phyloP scores from a whole-genome alignment of 2,888 invertebrate genomes.

The Deroplatys truncata region DNA sequence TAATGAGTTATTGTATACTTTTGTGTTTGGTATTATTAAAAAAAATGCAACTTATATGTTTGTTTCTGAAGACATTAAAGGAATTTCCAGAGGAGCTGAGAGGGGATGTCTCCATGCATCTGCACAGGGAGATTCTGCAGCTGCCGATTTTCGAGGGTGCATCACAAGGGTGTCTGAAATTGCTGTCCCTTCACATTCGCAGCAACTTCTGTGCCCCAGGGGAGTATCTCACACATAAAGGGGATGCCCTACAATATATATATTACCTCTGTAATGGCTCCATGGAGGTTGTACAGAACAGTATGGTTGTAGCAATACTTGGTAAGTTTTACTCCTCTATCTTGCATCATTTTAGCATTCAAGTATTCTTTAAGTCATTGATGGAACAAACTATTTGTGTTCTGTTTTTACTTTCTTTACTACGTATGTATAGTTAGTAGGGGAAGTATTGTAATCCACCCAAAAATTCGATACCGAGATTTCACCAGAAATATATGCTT shows the following conservation, averaged over 20 bases:
- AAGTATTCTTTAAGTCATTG: too few species aligned
- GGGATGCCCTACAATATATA: conserved; percentile 88
- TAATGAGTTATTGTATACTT: too few species aligned
- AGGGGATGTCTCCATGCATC: conserved; percentile 93
- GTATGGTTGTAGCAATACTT: conserved; percentile 94
- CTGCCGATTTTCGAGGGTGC: conserved; percentile 92
- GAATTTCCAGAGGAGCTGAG: conserved; percentile 95
- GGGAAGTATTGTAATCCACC: too few species aligned
- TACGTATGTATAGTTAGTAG: too few species aligned
- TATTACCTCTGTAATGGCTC: conserved; percentile 96
- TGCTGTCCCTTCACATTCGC: conserved; percentile 86
- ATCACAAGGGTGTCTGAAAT: conserved; percentile 90
- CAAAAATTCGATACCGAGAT: too few species aligned
- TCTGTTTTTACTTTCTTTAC: too few species aligned
- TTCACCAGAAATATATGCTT: too few species aligned
- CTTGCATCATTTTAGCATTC: too few species aligned
- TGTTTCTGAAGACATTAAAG: conserved; percentile 71
- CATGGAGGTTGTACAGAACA: conserved; percentile 94
- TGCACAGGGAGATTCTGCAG: conserved; percentile 90
- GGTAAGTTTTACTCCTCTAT: conserved; percentile 61
- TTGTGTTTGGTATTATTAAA: too few species aligned
- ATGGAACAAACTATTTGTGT: too few species aligned
- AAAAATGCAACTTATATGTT: neutral
- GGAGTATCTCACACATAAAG: conserved; percentile 90
- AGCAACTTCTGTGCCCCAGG: conserved; percentile 96